Conservation (phyloP, 2,797 vertebrate genomes). For the Oreochromis grahami region DNA sequence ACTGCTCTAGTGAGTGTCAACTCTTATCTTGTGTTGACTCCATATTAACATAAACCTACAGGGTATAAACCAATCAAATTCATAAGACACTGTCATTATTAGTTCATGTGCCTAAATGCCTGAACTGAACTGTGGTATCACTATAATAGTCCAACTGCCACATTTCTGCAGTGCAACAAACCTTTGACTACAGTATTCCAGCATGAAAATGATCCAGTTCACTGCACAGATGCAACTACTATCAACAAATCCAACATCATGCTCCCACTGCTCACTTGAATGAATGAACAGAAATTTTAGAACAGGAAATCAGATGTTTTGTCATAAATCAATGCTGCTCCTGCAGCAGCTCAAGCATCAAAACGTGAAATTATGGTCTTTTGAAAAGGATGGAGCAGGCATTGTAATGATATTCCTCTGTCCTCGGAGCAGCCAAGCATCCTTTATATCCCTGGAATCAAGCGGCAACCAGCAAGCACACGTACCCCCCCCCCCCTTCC, state of each 20-base stretch:
- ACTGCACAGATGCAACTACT: neutral
- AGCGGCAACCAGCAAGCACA: conserved; percentile 36
- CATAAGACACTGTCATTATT: neutral
- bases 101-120: neutral
- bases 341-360: neutral
- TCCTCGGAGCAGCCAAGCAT: conserved; percentile 57
- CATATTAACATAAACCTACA: neutral
- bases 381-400: conserved; percentile 3
- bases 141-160: neutral
- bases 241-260: neutral
- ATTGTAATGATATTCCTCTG: conserved; percentile 24
- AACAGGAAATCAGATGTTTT: neutral
- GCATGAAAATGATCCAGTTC: neutral
- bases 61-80: neutral
- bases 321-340: neutral
- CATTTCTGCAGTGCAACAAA: neutral
- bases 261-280: neutral
- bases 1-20: neutral
- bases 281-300: neutral
- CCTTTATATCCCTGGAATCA: conserved; percentile 54
- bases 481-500: neutral
- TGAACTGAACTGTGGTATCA: neutral
- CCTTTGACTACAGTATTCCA: neutral
- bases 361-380: conserved; percentile 8
- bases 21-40: neutral